A percentile compares a stretch with the other conserved stretches of the same genome.
Conservation (phyloP, 2,888 invertebrate species). For the Drosophila tripunctata region DNA sequence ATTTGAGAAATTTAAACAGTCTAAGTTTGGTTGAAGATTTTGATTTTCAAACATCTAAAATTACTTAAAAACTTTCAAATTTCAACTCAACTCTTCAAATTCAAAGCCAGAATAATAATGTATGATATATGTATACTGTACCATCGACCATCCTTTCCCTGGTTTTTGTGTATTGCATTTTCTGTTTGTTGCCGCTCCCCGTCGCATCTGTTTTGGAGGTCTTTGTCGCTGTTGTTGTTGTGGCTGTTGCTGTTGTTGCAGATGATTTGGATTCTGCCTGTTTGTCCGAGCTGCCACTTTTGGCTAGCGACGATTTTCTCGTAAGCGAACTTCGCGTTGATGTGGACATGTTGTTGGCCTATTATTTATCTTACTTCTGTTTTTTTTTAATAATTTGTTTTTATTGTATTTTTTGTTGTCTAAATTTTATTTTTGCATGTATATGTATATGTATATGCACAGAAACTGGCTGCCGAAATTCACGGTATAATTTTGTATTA, state of each 20-base stretch:
- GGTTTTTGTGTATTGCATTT: constrained; percentile 81
- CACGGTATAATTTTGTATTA: constrained; percentile 42
- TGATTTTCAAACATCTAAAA: too few species aligned
- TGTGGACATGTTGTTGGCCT: constrained; percentile 69
- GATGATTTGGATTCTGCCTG: constrained; percentile 46
- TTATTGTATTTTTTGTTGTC: constrained; percentile 29
- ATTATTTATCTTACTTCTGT: constrained; percentile 46
- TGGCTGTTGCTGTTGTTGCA: constrained; percentile 36
- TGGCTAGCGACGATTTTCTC: constrained; percentile 70
- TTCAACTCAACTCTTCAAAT: too few species aligned
- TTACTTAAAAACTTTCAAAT: too few species aligned
- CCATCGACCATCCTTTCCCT: constrained; percentile 82
- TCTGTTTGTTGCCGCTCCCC: constrained; percentile 75
- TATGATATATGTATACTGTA: constrained; percentile 39
- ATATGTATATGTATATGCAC: constrained; percentile 28
- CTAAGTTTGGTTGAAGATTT: too few species aligned
- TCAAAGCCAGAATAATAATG: too few species aligned
- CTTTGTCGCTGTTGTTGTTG: constrained; percentile 41
- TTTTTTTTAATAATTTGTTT: constrained; percentile 35
- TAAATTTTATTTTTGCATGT: too few species aligned
- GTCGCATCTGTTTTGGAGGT: constrained; percentile 31
- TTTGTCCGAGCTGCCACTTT: constrained; percentile 61
- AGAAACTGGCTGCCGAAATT: constrained; percentile 36
- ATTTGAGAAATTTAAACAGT: too few species aligned
- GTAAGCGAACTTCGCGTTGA: constrained; percentile 73